A percentile compares a stretch with the other conserved stretches of the same genome.
These are phyloP conservation scores for Nomada ruficornis DNA, from an alignment of 2,888 invertebrate genomes.

Conservation along the genomic window DNA sequence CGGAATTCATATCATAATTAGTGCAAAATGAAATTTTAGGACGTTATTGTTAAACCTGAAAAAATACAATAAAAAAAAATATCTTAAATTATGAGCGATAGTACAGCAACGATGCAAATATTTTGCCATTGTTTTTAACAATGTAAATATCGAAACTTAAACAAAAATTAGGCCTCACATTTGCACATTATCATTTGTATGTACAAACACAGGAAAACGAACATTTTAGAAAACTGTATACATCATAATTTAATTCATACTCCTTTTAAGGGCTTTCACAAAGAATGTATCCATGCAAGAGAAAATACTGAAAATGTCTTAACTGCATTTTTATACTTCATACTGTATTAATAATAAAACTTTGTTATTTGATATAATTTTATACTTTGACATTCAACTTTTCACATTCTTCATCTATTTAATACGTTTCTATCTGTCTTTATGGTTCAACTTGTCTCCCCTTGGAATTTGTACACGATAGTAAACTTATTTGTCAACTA, in stretches of 20 bases:
- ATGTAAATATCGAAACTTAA: conserved; percentile 31
- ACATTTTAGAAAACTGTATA: conserved; percentile 59
- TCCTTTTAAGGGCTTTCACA: conserved; percentile 61
- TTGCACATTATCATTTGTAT: conserved; percentile 59
- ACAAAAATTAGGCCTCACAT: conserved; percentile 60
- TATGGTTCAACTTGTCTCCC: conserved; percentile 20
- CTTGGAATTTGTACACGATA: conserved; percentile 59
- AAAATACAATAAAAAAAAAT: conserved; percentile 31
- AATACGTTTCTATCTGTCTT: conserved; percentile 18
- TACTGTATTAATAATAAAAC: conserved; percentile 32
- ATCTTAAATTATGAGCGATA: conserved; percentile 19
- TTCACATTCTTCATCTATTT: conserved; percentile 26
- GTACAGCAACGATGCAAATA: conserved; percentile 15
- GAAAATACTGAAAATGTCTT: conserved; percentile 34
- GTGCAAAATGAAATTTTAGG: conserved; percentile 30
- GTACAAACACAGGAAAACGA: conserved; percentile 69
- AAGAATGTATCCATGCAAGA: conserved; percentile 57
- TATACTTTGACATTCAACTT: conserved; percentile 25
- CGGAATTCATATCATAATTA: conserved; percentile 31
- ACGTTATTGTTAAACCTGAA: conserved; percentile 7
- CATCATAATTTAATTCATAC: conserved; percentile 56
- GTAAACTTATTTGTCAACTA: conserved; percentile 59
- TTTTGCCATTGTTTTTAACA: not conserved
- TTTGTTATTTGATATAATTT: conserved; percentile 17
- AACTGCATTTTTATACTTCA: conserved; percentile 33